Evolutionary conservation across 2,113 vertebrate species (phyloP).

Genomic region (Nibea coibor): DNA sequence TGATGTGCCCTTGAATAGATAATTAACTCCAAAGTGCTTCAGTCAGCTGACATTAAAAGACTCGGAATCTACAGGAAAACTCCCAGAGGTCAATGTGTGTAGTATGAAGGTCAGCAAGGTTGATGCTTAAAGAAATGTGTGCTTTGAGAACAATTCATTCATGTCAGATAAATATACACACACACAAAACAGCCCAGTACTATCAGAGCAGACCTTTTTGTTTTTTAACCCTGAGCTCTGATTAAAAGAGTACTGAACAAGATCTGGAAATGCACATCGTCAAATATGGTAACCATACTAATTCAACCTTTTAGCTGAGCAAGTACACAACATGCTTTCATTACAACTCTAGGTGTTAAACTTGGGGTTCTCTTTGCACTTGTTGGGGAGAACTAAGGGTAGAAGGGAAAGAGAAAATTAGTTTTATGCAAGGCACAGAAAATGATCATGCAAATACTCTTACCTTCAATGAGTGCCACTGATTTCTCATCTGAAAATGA

Average conservation of each 20-base stretch:
- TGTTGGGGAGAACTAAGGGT: not conserved
- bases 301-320: conserved; percentile 17
- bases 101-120: conserved; percentile 19
- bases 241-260: conserved; percentile 31
- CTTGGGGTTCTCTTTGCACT: not conserved
- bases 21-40: conserved; percentile 39
- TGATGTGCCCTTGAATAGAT: conserved; percentile 33
- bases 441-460: not conserved
- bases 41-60: conserved; percentile 24
- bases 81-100: not conserved
- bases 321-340: conserved; percentile 21
- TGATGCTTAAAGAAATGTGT: not conserved
- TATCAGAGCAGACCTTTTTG: conserved; percentile 20
- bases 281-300: conserved; percentile 15
- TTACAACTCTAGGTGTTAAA: conserved; percentile 19
- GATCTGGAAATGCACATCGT: conserved; percentile 23
- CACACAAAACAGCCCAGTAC: not conserved
- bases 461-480: not conserved
- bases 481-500: not conserved
- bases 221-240: conserved; percentile 35
- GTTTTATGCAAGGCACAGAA: not conserved
- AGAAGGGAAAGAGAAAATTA: not conserved
- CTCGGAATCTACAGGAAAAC: conserved; percentile 14
- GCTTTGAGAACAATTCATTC: conserved; percentile 27
- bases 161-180: conserved; percentile 10